Conservation (phyloP, 2,888 invertebrate species). For the Oscheius onirici region DNA sequence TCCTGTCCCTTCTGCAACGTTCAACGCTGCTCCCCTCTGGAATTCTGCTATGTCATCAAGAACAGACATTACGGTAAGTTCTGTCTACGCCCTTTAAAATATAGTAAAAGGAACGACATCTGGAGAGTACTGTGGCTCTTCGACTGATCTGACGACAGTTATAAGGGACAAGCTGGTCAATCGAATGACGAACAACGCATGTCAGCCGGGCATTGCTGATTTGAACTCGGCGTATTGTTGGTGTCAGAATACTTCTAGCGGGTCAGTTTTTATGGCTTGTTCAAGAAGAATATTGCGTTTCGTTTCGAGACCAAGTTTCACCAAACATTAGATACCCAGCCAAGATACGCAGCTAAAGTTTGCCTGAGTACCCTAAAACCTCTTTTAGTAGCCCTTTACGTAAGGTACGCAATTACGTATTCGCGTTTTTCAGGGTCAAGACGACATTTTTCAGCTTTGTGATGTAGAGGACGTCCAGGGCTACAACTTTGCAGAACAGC, state of each 20-base stretch:
- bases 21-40: conserved; percentile 44
- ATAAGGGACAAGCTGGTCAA: conserved; percentile 46
- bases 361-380: too few species aligned
- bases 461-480: too few species aligned
- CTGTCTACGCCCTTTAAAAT: not conserved
- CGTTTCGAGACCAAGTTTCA: too few species aligned
- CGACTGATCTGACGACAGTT: conserved; percentile 41
- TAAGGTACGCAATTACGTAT: too few species aligned
- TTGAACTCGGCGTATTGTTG: conserved; percentile 47
- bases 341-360: too few species aligned
- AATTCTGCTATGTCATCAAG: conserved; percentile 48
- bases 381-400: too few species aligned
- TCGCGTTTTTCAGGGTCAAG: too few species aligned
- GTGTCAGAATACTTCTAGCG: conserved; percentile 38
- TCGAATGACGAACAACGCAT: conserved; percentile 43
- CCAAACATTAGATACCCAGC: too few species aligned
- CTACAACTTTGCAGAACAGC: too few species aligned
- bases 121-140: conserved; percentile 48
- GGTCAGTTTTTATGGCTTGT: too few species aligned
- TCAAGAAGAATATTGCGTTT: too few species aligned
- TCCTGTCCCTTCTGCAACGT: conserved; percentile 47
- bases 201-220: conserved; percentile 46
- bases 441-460: too few species aligned
- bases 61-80: conserved; percentile 34
- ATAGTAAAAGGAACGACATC: conserved; percentile 23